Percentiles rank a stretch among this genome's conserved stretches.
These are phyloP conservation scores for Grus americana DNA, from an alignment of 2,113 vertebrate genomes.

Conservation along the genomic window DNA sequence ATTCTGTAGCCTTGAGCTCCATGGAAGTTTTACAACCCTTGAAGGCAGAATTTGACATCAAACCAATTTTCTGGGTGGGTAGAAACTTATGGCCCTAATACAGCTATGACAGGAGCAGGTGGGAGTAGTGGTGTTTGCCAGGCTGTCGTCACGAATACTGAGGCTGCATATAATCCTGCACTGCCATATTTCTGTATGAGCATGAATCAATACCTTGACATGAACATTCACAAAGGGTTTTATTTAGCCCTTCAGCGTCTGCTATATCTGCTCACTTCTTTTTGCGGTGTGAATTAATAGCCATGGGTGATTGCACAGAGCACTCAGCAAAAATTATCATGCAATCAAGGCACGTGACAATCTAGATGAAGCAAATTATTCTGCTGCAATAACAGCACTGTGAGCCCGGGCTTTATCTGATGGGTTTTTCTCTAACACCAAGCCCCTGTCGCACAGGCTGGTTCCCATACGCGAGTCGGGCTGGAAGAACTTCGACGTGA, in stretches of 20 bases:
- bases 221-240: background rate
- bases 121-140: background rate
- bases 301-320: background rate
- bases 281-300: background rate
- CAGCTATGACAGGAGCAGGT: background rate
- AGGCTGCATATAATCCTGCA: background rate
- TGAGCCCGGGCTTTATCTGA: rapidly evolving
- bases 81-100: background rate
- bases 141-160: rapidly evolving
- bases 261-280: background rate
- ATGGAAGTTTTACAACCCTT: background rate
- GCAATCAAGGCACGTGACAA: background rate
- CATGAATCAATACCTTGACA: background rate
- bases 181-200: background rate
- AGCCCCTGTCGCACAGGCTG: slow-evolving; percentile 74
- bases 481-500: slow-evolving; percentile 97
- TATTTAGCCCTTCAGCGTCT: background rate
- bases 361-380: background rate
- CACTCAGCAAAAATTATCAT: background rate
- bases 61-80: background rate
- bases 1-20: background rate
- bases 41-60: background rate
- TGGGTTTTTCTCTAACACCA: background rate
- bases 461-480: slow-evolving; percentile 88
- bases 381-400: background rate